Conservation (phyloP, 2,888 invertebrate species). For the Epinotia bilunana region DNA sequence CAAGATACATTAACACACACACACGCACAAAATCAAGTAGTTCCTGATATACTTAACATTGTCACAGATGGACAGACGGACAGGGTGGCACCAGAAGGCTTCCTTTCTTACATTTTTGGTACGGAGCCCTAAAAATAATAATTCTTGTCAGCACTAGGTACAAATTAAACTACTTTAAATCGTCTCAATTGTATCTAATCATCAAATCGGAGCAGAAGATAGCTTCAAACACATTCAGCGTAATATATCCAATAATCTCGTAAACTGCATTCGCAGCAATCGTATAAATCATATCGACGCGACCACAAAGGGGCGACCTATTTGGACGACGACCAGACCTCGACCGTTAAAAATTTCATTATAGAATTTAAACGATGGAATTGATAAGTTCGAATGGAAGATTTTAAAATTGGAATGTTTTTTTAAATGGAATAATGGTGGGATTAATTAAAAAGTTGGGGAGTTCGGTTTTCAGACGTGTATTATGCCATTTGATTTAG, state of each 20-base stretch:
- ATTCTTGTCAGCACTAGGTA: neutral
- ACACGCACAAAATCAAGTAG: too few species aligned
- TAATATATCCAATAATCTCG: constrained; percentile 29
- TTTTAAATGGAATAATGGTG: neutral
- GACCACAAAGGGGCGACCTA: constrained; percentile 53
- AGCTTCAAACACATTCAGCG: constrained; percentile 14
- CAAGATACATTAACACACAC: too few species aligned
- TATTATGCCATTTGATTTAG: neutral
- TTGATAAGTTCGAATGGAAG: constrained; percentile 18
- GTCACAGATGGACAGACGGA: too few species aligned
- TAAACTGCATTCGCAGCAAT: constrained; percentile 27
- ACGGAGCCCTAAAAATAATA: too few species aligned
- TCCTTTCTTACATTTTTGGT: too few species aligned
- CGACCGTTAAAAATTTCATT: constrained; percentile 42
- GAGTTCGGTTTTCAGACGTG: neutral
- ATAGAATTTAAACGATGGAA: constrained; percentile 41
- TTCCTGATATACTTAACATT: too few species aligned
- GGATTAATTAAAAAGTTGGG: neutral
- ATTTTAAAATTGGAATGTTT: constrained; percentile 16
- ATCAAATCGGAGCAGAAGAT: neutral
- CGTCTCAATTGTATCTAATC: neutral
- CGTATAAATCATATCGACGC: constrained; percentile 31
- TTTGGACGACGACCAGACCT: constrained; percentile 53
- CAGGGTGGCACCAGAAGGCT: too few species aligned
- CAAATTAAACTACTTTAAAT: neutral